phyloP scores from a whole-genome alignment of 2,113 vertebrate genomes.

The Semicossyphus pulcher region DNA sequence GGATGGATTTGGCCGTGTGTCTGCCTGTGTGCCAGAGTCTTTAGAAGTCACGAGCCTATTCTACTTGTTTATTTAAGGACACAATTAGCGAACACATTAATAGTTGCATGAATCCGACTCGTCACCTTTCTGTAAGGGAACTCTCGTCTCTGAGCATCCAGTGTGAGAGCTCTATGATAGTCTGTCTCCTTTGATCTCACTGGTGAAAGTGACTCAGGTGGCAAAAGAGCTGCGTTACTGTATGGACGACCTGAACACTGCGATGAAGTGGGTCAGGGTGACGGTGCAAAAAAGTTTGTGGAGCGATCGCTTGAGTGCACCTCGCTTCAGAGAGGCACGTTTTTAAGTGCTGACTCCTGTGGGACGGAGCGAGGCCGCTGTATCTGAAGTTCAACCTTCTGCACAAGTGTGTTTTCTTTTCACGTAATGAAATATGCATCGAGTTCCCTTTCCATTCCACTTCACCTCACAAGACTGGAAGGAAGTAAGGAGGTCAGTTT shows the following conservation, averaged over 20 bases:
- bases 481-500: neutral
- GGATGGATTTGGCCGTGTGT: too few relatives aligned
- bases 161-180: neutral
- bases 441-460: conserved; percentile 19
- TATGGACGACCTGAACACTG: neutral
- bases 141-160: neutral
- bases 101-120: conserved; percentile 1
- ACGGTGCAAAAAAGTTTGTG: conserved; percentile 33
- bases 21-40: too few relatives aligned
- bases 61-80: too few relatives aligned
- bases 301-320: neutral
- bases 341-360: conserved; percentile 47
- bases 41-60: too few relatives aligned
- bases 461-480: conserved; percentile 2
- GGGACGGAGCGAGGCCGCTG: neutral
- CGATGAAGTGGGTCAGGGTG: conserved; percentile 30
- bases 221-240: too few relatives aligned
- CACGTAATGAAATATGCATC: conserved; percentile 54
- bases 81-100: neutral
- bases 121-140: neutral
- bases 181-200: neutral
- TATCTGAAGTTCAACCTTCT: neutral
- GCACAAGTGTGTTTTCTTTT: neutral
- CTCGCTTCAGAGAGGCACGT: neutral
- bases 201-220: too few relatives aligned